These are phyloP conservation scores for Hirtodrosophila trivittata DNA, from an alignment of 2,888 invertebrate genomes.

Conservation along the genomic window DNA sequence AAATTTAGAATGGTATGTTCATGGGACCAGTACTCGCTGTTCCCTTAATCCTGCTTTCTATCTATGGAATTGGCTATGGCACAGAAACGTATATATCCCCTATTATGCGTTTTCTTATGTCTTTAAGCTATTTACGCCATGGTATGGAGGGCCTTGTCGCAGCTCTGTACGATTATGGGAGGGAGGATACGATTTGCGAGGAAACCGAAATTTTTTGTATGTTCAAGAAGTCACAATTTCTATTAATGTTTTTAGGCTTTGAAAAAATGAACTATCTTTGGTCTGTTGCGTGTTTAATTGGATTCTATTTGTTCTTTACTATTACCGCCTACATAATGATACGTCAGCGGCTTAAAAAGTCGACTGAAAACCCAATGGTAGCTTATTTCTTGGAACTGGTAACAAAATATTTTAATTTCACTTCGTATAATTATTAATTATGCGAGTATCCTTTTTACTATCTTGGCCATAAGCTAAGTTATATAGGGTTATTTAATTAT, in stretches of 20 bases:
- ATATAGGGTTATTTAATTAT: too few relatives aligned
- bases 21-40: slow-evolving; percentile 94
- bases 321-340: slow-evolving; percentile 89
- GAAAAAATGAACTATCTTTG: slow-evolving; percentile 88
- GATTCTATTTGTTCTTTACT: slow-evolving; percentile 89
- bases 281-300: slow-evolving; percentile 87
- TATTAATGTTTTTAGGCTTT: slow-evolving; percentile 91
- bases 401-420: slow-evolving; percentile 86
- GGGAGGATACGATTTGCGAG: slow-evolving; percentile 90
- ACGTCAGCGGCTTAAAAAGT: slow-evolving; percentile 88
- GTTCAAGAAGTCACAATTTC: slow-evolving; percentile 89
- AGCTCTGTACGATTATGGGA: slow-evolving; percentile 90
- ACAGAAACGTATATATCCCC: slow-evolving; percentile 88
- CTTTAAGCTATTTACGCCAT: slow-evolving; percentile 92
- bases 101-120: slow-evolving; percentile 90
- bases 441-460: too few relatives aligned
- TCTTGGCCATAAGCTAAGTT: too few relatives aligned
- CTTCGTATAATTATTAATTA: slow-evolving; percentile 82
- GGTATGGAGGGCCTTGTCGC: slow-evolving; percentile 92
- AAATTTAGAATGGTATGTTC: slow-evolving; percentile 92
- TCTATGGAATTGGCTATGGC: slow-evolving; percentile 93
- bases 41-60: slow-evolving; percentile 94
- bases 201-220: slow-evolving; percentile 89
- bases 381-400: slow-evolving; percentile 89
- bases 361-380: slow-evolving; percentile 87